A percentile compares a stretch with the other conserved stretches of the same genome.
Conservation (phyloP, 2,888 invertebrate genomes). For the Hyles lineata region DNA sequence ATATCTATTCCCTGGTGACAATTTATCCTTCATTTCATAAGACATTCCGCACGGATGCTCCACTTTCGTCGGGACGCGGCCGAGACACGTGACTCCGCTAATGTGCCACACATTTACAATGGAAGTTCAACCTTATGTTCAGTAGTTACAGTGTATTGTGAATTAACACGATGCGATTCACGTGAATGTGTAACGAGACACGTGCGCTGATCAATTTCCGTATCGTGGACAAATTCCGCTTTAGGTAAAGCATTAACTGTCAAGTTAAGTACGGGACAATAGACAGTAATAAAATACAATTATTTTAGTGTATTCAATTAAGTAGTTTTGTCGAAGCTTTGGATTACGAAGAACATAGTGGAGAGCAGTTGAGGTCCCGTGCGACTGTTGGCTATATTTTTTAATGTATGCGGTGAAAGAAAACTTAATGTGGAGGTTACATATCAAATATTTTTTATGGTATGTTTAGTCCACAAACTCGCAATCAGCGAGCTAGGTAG, state of each 20-base stretch:
- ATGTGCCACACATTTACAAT: conserved; percentile 37
- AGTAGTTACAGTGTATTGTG: conserved; percentile 44
- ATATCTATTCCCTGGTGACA: conserved; percentile 53
- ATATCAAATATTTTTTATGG: too few relatives aligned
- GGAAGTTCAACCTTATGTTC: conserved; percentile 42
- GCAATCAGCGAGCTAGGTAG: too few relatives aligned
- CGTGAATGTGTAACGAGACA: conserved; percentile 12
- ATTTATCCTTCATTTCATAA: conserved; percentile 66
- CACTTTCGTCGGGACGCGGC: conserved; percentile 57
- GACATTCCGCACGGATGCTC: conserved; percentile 67
- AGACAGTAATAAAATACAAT: neutral
- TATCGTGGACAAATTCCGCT: conserved; percentile 9
- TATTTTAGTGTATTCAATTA: neutral
- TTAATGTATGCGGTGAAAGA: too few relatives aligned
- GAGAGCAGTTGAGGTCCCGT: too few relatives aligned
- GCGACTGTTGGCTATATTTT: too few relatives aligned
- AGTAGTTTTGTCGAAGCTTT: neutral
- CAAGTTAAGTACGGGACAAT: neutral
- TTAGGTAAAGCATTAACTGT: neutral
- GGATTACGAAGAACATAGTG: neutral
- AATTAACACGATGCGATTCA: conserved; percentile 49
- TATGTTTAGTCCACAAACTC: too few relatives aligned
- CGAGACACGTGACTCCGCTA: conserved; percentile 55
- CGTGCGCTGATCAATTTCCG: conserved; percentile 24
- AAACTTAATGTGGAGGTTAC: too few relatives aligned